These are phyloP conservation scores for Gymnoscopelus microlampas DNA, from an alignment of 2,797 vertebrate species.

Conservation along the genomic window DNA sequence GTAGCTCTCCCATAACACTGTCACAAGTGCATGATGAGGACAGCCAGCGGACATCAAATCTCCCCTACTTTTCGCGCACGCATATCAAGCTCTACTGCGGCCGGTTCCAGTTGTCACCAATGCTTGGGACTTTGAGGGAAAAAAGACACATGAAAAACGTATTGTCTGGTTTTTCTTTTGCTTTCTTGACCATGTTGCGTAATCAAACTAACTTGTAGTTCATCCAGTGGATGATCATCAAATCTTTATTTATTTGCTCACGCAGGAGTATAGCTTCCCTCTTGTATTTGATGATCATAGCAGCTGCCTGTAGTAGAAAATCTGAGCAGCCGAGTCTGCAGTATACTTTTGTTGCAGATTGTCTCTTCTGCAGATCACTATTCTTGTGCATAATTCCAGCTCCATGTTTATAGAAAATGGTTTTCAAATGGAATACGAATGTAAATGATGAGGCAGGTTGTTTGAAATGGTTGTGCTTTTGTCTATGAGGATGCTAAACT, in stretches of 20 bases:
- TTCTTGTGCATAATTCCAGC: too few relatives aligned
- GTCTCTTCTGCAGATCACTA: too few relatives aligned
- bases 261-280: neutral
- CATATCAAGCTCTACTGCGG: neutral
- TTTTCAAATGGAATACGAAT: too few relatives aligned
- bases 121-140: slow-evolving; percentile 9
- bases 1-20: slow-evolving; percentile 5
- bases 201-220: neutral
- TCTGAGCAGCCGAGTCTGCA: too few relatives aligned
- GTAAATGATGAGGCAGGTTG: too few relatives aligned
- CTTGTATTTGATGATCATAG: neutral
- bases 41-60: slow-evolving; percentile 14
- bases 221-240: neutral
- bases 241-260: neutral
- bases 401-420: too few relatives aligned
- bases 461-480: too few relatives aligned
- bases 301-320: neutral
- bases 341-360: too few relatives aligned
- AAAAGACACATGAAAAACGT: neutral
- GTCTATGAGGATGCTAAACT: too few relatives aligned
- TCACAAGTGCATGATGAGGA: neutral
- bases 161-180: neutral
- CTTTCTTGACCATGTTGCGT: neutral
- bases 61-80: neutral
- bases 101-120: neutral